phyloP scores from a whole-genome alignment of 2,888 invertebrate genomes.

The Drosophila bunnanda region DNA sequence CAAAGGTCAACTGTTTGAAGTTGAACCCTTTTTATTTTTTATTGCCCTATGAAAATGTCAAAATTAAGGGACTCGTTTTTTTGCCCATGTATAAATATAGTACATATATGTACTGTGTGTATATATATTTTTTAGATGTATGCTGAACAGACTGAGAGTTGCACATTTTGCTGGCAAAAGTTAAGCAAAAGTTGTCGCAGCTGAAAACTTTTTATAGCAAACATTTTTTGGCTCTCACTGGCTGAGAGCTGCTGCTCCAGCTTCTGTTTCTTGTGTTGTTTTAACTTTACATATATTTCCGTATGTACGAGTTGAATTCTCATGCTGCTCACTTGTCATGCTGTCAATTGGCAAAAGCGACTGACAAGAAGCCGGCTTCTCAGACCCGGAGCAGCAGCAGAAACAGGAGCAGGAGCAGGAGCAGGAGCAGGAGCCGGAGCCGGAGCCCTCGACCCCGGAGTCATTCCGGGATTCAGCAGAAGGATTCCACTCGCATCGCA shows the following conservation, averaged over 20 bases:
- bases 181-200: conserved; percentile 68
- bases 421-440: neutral
- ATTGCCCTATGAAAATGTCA: neutral
- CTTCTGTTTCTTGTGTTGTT: conserved; percentile 36
- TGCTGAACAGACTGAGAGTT: conserved; percentile 31
- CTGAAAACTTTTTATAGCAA: conserved; percentile 56
- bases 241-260: conserved; percentile 21
- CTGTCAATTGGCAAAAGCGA: conserved; percentile 73
- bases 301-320: conserved; percentile 73
- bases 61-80: neutral
- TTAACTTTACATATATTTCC: conserved; percentile 62
- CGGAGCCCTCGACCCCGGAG: conserved; percentile 20
- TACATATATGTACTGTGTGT: conserved; percentile 11
- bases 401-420: conserved; percentile 1
- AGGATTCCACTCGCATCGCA: conserved; percentile 3
- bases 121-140: conserved; percentile 17
- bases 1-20: too few species aligned
- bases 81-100: conserved; percentile 12
- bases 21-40: neutral
- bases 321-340: conserved; percentile 78
- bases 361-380: conserved; percentile 48
- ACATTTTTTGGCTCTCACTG: conserved; percentile 48
- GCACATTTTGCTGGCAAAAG: conserved; percentile 60
- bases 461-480: conserved; percentile 3
- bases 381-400: conserved; percentile 3